Evolutionary conservation across 2,888 invertebrate genomes (phyloP).

Genomic region (Folsomia candida): DNA sequence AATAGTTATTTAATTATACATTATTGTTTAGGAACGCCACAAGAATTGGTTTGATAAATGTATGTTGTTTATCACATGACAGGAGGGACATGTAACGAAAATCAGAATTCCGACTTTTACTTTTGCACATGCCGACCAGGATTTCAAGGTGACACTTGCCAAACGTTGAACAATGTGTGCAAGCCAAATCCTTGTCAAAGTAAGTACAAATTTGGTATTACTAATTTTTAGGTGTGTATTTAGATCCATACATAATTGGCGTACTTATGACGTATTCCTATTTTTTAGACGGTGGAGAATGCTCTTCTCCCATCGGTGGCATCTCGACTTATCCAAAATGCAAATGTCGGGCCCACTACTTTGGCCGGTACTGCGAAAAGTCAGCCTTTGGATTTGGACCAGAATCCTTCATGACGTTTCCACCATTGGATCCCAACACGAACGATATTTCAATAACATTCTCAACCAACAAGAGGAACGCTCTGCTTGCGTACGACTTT

Average conservation of each 20-base stretch:
- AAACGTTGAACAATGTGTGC: constrained; percentile 80
- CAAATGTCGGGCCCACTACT: constrained; percentile 78
- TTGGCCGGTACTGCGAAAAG: constrained; percentile 87
- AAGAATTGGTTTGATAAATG: too few relatives aligned
- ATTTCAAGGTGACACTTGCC: constrained; percentile 86
- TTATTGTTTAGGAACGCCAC: background rate
- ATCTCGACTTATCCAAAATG: constrained; percentile 77
- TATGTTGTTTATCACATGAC: background rate
- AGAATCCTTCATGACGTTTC: constrained; percentile 84
- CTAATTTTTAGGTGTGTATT: too few relatives aligned
- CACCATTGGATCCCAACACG: constrained; percentile 78
- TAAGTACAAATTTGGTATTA: background rate
- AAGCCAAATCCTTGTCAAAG: constrained; percentile 80
- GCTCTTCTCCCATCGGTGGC: constrained; percentile 65
- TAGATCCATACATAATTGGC: background rate
- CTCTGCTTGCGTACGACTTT: constrained; percentile 86
- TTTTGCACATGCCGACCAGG: constrained; percentile 89
- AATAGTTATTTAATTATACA: background rate
- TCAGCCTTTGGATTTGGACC: constrained; percentile 86
- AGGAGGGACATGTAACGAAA: constrained; percentile 82
- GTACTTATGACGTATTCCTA: background rate
- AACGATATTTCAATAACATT: constrained; percentile 89
- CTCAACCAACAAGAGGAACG: constrained; percentile 81
- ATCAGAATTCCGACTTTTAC: constrained; percentile 81
- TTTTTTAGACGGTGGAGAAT: constrained; percentile 67